phyloP scores from a whole-genome alignment of 2,113 vertebrate species.

The Thamnaconus septentrionalis region DNA sequence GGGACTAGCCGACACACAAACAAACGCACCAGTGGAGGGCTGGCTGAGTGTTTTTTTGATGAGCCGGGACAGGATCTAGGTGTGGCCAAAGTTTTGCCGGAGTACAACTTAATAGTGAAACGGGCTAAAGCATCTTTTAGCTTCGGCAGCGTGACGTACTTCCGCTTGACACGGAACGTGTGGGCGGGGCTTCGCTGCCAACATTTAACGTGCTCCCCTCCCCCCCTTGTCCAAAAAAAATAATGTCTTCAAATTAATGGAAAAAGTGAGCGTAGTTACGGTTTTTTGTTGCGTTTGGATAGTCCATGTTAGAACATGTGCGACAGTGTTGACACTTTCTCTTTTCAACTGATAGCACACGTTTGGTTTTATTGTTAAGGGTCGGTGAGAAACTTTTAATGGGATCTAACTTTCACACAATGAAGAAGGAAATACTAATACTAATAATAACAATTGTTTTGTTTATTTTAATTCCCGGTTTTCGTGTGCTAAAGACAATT shows the following conservation, averaged over 20 bases:
- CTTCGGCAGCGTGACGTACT: constrained; percentile 45
- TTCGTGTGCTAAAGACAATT: too few species aligned
- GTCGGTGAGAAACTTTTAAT: too few species aligned
- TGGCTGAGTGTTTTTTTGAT: constrained; percentile 10
- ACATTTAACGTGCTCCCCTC: neutral
- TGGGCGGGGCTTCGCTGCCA: constrained; percentile 38
- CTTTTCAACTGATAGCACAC: too few species aligned
- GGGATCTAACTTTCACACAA: too few species aligned
- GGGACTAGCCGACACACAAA: constrained; percentile 79
- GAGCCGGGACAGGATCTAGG: constrained; percentile 75
- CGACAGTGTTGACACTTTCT: too few species aligned
- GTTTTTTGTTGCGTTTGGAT: too few species aligned
- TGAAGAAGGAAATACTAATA: too few species aligned
- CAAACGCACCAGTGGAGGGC: constrained; percentile 61
- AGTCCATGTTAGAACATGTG: too few species aligned
- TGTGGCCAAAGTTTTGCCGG: constrained; percentile 77
- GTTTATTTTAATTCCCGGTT: too few species aligned
- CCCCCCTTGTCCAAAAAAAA: neutral
- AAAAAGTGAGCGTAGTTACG: neutral
- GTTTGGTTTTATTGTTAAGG: too few species aligned
- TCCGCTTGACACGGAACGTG: constrained; percentile 38
- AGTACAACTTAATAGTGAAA: constrained; percentile 59
- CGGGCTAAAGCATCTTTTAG: constrained; percentile 48
- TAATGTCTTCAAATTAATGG: neutral
- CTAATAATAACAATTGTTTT: too few species aligned